phyloP scores from a whole-genome alignment of 2,113 vertebrate genomes.

The Oriolus oriolus region DNA sequence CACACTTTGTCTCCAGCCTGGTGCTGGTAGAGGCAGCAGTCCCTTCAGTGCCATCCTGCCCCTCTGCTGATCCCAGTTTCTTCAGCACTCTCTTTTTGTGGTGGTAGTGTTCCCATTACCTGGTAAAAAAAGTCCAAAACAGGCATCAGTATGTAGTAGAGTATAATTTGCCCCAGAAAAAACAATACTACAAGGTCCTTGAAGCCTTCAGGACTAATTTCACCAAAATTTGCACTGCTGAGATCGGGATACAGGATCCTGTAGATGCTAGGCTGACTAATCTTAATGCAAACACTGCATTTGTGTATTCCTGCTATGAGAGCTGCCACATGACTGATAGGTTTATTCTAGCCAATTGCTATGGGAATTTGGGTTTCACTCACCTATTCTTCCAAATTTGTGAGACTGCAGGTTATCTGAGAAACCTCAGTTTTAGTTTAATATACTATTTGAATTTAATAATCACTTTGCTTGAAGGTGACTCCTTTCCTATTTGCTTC shows the following conservation, averaged over 20 bases:
- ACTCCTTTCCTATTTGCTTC: not conserved
- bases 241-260: not conserved
- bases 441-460: not conserved
- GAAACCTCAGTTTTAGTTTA: not conserved
- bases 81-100: not conserved
- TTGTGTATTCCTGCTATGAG: not conserved
- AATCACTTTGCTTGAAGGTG: not conserved
- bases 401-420: not conserved
- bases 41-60: not conserved
- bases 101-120: not conserved
- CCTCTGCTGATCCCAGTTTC: rapidly evolving
- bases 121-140: not conserved
- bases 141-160: not conserved
- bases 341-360: not conserved
- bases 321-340: not conserved
- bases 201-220: not conserved
- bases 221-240: not conserved
- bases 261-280: not conserved
- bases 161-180: not conserved
- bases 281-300: not conserved
- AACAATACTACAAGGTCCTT: not conserved
- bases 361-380: not conserved
- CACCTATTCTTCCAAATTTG: not conserved
- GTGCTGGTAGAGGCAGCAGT: not conserved
- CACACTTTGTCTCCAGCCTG: not conserved